These are phyloP conservation scores for Hydropotes inermis DNA, from an alignment of 2,113 vertebrate genomes.

Conservation along the genomic window DNA sequence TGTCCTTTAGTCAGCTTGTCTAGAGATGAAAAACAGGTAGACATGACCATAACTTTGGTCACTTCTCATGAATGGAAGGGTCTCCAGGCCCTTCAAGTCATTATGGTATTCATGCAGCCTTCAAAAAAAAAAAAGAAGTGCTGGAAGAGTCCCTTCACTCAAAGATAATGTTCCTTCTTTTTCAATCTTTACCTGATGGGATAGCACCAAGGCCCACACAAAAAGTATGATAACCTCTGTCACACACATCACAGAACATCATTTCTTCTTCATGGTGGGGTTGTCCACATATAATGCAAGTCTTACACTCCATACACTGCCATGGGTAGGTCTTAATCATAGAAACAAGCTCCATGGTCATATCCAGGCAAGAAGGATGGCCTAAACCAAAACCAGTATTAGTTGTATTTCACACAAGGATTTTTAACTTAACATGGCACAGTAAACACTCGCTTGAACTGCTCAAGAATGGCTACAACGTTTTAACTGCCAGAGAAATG, in stretches of 20 bases:
- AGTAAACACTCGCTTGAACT: conserved; percentile 18
- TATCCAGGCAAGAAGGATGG: conserved; percentile 98
- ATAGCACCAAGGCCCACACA: conserved; percentile 96
- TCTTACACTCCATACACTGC: conserved; percentile 99
- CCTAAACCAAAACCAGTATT: conserved; percentile 86
- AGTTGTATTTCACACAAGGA: conserved; percentile 65
- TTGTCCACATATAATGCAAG: conserved; percentile 95
- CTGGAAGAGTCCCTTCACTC: not conserved
- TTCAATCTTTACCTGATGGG: conserved; percentile 89
- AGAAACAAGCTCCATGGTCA: conserved; percentile 91
- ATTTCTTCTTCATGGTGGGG: conserved; percentile 99
- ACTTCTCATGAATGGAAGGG: not conserved
- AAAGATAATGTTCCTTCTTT: not conserved
- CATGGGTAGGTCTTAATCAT: conserved; percentile 97
- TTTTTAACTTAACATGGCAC: not conserved
- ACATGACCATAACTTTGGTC: not conserved
- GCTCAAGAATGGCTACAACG: conserved; percentile 16
- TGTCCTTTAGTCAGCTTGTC: not conserved
- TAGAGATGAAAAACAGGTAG: not conserved
- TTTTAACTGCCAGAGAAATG: not conserved
- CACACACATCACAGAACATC: conserved; percentile 99
- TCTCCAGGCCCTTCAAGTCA: not conserved
- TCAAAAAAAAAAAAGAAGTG: not conserved
- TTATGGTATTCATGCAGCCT: not conserved
- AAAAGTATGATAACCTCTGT: conserved; percentile 98